phyloP scores from a whole-genome alignment of 2,888 invertebrate species.

The Chalcosyrphus nemorum region DNA sequence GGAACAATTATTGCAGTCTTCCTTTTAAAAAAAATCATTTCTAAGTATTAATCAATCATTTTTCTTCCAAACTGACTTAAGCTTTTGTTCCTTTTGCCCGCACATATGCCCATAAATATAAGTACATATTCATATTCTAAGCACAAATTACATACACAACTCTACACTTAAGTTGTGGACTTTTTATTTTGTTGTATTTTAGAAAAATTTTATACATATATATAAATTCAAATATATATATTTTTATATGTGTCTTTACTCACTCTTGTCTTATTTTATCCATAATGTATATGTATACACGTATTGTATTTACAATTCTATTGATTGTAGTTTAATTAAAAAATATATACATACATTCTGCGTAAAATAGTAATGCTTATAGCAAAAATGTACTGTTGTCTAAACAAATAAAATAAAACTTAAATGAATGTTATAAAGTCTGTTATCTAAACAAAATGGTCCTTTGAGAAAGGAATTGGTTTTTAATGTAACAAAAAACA shows the following conservation, averaged over 20 bases:
- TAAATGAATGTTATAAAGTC: conserved; percentile 6
- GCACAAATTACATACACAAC: conserved; percentile 10
- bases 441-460: background rate
- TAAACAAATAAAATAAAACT: background rate
- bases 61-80: background rate
- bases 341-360: conserved; percentile 16
- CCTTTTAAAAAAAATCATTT: too few species aligned
- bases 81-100: background rate
- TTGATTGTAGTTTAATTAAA: conserved; percentile 51
- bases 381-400: conserved; percentile 26
- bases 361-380: background rate
- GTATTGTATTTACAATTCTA: conserved; percentile 53
- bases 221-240: conserved; percentile 25
- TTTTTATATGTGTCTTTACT: conserved; percentile 35
- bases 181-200: conserved; percentile 28
- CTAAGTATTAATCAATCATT: background rate
- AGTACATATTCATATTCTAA: conserved; percentile 23
- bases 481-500: background rate
- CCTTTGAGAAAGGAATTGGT: background rate
- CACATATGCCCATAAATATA: background rate
- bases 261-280: conserved; percentile 33
- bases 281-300: conserved; percentile 15
- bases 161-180: conserved; percentile 17
- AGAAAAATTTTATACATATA: conserved; percentile 57
- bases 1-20: background rate